Conservation (phyloP, 1,140 invertebrate genomes). For the Ceratoteleas bidentatus region DNA sequence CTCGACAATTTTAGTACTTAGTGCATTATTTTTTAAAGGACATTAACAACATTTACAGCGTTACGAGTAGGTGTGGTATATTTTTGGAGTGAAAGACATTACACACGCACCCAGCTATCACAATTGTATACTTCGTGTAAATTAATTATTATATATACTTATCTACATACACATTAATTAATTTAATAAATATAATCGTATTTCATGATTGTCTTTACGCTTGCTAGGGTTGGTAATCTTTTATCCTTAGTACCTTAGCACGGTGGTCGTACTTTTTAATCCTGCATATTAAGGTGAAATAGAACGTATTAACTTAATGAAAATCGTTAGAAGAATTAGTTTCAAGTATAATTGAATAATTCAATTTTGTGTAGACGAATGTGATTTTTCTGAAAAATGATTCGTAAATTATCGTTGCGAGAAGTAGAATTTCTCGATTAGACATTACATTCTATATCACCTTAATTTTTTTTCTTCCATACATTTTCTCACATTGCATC, state of each 20-base stretch:
- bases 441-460: slow-evolving; percentile 1
- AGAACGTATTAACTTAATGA: slow-evolving; percentile 46
- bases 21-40: slow-evolving; percentile 20
- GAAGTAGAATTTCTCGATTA: no score
- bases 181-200: slow-evolving; percentile 82
- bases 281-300: slow-evolving; percentile 33
- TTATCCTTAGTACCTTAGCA: slow-evolving; percentile 78
- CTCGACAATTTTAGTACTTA: slow-evolving; percentile 28
- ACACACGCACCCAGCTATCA: slow-evolving; percentile 56
- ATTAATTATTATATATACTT: slow-evolving; percentile 74
- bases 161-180: slow-evolving; percentile 76
- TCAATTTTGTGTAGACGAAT: slow-evolving; percentile 10
- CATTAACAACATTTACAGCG: slow-evolving; percentile 40
- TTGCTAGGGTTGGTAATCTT: slow-evolving; percentile 80
- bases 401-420: no score
- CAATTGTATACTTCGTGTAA: slow-evolving; percentile 66
- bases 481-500: slow-evolving; percentile 6
- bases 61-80: slow-evolving; percentile 55
- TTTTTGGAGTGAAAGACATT: slow-evolving; percentile 45
- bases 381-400: no score
- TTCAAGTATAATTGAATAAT: slow-evolving; percentile 12
- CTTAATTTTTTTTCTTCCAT: slow-evolving; percentile 21
- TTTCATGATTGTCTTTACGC: slow-evolving; percentile 81
- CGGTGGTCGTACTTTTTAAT: slow-evolving; percentile 79
- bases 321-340: slow-evolving; percentile 13